Conservation (phyloP, 2,797 vertebrate species). For the Spea hammondii region DNA sequence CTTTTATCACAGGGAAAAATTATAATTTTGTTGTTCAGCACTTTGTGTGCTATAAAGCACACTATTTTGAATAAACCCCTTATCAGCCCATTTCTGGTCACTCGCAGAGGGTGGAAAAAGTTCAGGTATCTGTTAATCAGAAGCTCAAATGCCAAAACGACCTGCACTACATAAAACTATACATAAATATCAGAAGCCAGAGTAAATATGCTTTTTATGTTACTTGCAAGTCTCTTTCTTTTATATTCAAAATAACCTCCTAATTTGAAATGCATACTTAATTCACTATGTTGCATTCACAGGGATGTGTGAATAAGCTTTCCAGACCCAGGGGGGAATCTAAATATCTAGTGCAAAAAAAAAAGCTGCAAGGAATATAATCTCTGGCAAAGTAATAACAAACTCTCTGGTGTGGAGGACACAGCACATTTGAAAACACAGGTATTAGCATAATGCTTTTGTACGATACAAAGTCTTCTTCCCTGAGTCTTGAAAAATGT, state of each 20-base stretch:
- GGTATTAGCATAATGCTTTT: not conserved
- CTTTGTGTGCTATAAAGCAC: not conserved
- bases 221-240: not conserved
- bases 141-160: not conserved
- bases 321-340: not conserved
- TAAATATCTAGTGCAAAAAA: conserved; percentile 9
- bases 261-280: conserved; percentile 41
- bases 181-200: not conserved
- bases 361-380: not conserved
- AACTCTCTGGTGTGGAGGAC: not conserved
- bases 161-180: too few relatives aligned
- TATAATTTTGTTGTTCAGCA: not conserved
- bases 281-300: conserved; percentile 4
- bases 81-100: conserved; percentile 7
- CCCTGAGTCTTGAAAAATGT: not conserved
- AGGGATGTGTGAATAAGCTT: conserved; percentile 25
- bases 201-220: not conserved
- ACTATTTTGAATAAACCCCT: not conserved
- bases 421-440: not conserved
- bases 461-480: not conserved
- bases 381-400: not conserved
- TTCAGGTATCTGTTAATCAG: not conserved
- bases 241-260: conserved; percentile 34
- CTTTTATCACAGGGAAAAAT: conserved; percentile 28
- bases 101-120: not conserved